Conservation (phyloP, 2,888 invertebrate species). For the Mesoligia furuncula region DNA sequence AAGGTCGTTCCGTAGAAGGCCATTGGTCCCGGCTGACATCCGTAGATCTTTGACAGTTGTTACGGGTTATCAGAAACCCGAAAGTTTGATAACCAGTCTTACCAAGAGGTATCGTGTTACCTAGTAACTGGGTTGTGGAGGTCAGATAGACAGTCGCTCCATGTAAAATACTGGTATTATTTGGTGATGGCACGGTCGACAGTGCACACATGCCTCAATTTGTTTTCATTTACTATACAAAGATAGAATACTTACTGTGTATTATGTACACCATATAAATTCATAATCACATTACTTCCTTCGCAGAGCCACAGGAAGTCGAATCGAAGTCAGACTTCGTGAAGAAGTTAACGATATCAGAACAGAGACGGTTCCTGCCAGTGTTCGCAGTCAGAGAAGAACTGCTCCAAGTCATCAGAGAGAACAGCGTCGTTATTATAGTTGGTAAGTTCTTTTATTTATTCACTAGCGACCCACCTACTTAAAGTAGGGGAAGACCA, state of each 20-base stretch:
- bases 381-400: slow-evolving; percentile 99
- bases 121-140: too few species aligned
- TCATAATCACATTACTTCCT: background rate
- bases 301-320: slow-evolving; percentile 91
- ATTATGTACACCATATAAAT: background rate
- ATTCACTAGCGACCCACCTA: background rate
- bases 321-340: slow-evolving; percentile 94
- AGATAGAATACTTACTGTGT: background rate
- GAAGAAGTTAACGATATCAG: slow-evolving; percentile 94
- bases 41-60: too few species aligned
- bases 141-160: too few species aligned
- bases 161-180: too few species aligned
- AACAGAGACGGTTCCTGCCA: slow-evolving; percentile 97
- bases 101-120: too few species aligned
- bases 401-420: slow-evolving; percentile 96
- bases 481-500: too few species aligned
- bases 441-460: slow-evolving; percentile 91
- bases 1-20: background rate
- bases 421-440: slow-evolving; percentile 98
- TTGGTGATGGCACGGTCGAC: too few species aligned
- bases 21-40: too few species aligned
- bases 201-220: too few species aligned
- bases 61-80: background rate
- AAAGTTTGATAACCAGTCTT: background rate
- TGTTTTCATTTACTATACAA: background rate